Percentiles rank a stretch among this genome's conserved stretches.
These are phyloP conservation scores for Ormyrus labotus DNA, from an alignment of 2,888 invertebrate genomes.

Conservation along the genomic window DNA sequence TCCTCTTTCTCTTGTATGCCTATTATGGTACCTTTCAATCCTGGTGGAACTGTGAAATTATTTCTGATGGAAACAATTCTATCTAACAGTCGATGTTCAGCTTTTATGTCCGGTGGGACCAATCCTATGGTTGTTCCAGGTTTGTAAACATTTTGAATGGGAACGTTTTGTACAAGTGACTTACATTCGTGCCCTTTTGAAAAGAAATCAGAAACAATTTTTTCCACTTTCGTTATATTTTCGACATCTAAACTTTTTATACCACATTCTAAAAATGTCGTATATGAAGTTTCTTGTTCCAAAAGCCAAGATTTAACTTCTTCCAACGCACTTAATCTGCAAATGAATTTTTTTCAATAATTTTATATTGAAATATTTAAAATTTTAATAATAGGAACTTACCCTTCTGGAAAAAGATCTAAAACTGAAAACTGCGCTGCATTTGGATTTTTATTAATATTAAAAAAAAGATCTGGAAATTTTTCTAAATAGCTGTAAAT, in stretches of 20 bases:
- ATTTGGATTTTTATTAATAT: constrained; percentile 75
- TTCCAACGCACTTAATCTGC: not conserved
- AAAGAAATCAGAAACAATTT: constrained; percentile 73
- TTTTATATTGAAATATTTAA: too few species aligned
- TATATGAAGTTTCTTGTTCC: constrained; percentile 57
- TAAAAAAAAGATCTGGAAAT: constrained; percentile 87
- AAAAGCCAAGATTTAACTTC: constrained; percentile 29
- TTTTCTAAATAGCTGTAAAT: constrained; percentile 82
- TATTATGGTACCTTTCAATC: constrained; percentile 89
- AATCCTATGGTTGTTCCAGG: constrained; percentile 78
- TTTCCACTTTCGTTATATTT: constrained; percentile 74
- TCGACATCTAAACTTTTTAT: constrained; percentile 27
- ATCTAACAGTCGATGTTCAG: constrained; percentile 85
- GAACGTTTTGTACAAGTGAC: constrained; percentile 84
- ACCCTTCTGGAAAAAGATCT: constrained; percentile 83
- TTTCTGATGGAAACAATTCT: constrained; percentile 88
- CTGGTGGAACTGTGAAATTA: constrained; percentile 87
- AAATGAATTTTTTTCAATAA: too few species aligned
- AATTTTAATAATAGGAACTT: not conserved
- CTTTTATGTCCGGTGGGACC: constrained; percentile 82
- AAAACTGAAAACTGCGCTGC: constrained; percentile 82
- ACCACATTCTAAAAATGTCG: constrained; percentile 56
- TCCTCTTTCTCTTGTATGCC: constrained; percentile 79
- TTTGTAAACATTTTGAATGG: constrained; percentile 81
- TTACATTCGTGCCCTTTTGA: constrained; percentile 73